Conservation (phyloP, 2,113 vertebrate genomes). For the Dunckerocampus dactyliophorus region DNA sequence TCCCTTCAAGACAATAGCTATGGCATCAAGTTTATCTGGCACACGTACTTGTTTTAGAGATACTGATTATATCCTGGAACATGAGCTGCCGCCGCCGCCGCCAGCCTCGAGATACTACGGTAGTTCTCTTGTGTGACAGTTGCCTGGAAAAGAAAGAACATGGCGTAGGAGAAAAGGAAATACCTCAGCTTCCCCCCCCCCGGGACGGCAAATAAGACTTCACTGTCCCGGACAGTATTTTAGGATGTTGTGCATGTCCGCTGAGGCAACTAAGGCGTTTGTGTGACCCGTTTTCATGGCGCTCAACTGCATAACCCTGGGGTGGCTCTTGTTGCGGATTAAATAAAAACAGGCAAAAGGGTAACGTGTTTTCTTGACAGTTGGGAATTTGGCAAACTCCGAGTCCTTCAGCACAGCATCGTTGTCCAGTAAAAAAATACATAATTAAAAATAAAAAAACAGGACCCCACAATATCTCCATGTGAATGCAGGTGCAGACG, state of each 20-base stretch:
- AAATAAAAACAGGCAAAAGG: constrained; percentile 23
- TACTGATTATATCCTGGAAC: background rate
- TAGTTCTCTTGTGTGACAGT: background rate
- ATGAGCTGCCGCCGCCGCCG: background rate
- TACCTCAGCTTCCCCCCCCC: constrained; percentile 54
- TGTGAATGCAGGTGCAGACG: constrained; percentile 61
- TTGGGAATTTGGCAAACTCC: constrained; percentile 64
- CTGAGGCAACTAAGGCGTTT: constrained; percentile 51
- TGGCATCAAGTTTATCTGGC: background rate
- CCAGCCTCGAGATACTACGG: constrained; percentile 7
- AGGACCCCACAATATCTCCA: constrained; percentile 15
- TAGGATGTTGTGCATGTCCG: constrained; percentile 64
- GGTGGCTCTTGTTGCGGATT: constrained; percentile 23
- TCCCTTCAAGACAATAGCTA: constrained; percentile 13
- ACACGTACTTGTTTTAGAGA: background rate
- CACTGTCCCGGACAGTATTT: constrained; percentile 64
- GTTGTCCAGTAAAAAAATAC: constrained; percentile 43
- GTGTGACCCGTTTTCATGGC: constrained; percentile 70
- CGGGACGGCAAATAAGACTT: constrained; percentile 64
- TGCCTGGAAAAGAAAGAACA: constrained; percentile 4
- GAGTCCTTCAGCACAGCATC: constrained; percentile 41
- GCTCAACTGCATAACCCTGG: constrained; percentile 56
- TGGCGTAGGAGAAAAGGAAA: constrained; percentile 16
- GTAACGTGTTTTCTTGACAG: constrained; percentile 26
- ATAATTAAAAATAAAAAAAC: background rate